Conservation (phyloP, 2,797 vertebrate genomes). For the Lacerta agilis region DNA sequence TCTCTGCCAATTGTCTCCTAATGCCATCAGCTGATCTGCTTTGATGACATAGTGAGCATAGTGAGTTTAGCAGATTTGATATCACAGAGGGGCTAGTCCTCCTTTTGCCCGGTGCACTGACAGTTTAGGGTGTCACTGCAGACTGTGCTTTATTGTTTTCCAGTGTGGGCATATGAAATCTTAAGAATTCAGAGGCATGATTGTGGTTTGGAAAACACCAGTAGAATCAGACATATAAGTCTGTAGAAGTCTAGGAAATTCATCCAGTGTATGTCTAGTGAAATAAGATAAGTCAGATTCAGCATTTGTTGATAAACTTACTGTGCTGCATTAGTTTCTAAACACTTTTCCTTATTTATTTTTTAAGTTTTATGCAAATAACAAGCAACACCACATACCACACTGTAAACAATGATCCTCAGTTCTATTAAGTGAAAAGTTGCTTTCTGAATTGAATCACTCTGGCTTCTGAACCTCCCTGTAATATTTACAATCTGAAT, state of each 20-base stretch:
- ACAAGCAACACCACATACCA: background rate
- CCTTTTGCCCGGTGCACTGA: background rate
- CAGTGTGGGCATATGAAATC: constrained; percentile 14
- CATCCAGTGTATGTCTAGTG: too few species aligned
- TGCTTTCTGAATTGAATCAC: background rate
- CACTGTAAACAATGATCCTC: background rate
- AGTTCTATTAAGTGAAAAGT: background rate
- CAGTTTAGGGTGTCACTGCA: background rate
- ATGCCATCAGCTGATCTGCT: background rate
- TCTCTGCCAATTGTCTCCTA: background rate
- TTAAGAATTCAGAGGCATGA: constrained; percentile 30
- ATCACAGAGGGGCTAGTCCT: background rate
- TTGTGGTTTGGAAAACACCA: background rate
- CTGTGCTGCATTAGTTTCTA: constrained; percentile 13
- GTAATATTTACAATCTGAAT: background rate
- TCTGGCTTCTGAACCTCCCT: background rate
- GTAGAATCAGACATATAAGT: too few species aligned
- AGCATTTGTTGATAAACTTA: constrained; percentile 8
- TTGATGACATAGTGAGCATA: background rate
- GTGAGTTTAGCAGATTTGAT: background rate
- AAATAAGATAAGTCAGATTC: background rate
- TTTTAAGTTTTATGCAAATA: too few species aligned
- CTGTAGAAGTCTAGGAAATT: too few species aligned
- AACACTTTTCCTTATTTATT: background rate
- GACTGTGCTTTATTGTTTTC: background rate